Conservation (phyloP, 2,888 invertebrate genomes). For the Siphlonurus alternatus region DNA sequence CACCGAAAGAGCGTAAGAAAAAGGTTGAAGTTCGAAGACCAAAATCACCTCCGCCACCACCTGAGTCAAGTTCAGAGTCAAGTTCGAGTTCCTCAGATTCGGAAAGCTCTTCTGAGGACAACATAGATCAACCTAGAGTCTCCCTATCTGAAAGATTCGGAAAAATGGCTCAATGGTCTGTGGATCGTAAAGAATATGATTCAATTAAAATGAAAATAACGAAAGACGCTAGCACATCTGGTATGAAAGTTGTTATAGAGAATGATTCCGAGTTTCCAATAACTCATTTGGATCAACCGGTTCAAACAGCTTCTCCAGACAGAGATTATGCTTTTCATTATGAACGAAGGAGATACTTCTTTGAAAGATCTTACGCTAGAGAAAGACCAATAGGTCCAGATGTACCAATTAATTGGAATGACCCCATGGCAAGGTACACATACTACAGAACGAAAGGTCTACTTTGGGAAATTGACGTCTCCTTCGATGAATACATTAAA, state of each 20-base stretch:
- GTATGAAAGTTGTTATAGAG: conserved; percentile 20
- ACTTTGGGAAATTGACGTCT: conserved; percentile 52
- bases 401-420: conserved; percentile 49
- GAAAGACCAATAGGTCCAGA: conserved; percentile 10
- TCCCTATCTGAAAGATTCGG: conserved; percentile 75
- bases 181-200: conserved; percentile 68
- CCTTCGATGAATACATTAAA: conserved; percentile 60
- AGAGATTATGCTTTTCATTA: conserved; percentile 3
- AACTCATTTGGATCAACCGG: not conserved
- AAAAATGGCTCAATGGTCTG: conserved; percentile 84
- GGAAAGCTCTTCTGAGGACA: conserved; percentile 40
- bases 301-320: not conserved
- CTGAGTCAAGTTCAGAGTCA: not conserved
- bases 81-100: conserved; percentile 38
- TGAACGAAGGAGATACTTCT: conserved; percentile 5
- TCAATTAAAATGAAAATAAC: conserved; percentile 72
- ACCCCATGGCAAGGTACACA: conserved; percentile 52
- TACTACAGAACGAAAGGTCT: conserved; percentile 81
- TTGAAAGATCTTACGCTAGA: conserved; percentile 3
- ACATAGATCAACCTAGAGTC: conserved; percentile 30
- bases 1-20: not conserved
- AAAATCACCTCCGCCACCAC: not conserved
- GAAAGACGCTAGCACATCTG: conserved; percentile 40
- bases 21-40: not conserved
- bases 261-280: conserved; percentile 9